These are phyloP conservation scores for Acanthornis magna DNA, from an alignment of 2,797 vertebrate genomes.

Conservation along the genomic window DNA sequence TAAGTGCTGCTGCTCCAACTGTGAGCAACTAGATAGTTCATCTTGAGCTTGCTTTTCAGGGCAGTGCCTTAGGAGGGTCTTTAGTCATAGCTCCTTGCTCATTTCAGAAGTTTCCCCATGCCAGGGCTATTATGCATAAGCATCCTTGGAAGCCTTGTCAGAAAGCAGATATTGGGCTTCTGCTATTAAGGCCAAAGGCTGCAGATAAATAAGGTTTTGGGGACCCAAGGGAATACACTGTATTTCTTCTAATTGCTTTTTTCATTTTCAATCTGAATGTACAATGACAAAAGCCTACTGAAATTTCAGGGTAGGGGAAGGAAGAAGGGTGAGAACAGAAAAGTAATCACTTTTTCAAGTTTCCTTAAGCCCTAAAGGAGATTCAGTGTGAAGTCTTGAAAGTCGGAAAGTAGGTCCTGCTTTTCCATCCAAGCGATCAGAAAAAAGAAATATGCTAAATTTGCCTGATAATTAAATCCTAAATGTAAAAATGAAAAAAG, in stretches of 20 bases:
- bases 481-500: background rate
- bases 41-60: background rate
- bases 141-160: background rate
- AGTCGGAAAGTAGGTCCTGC: background rate
- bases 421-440: background rate
- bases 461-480: background rate
- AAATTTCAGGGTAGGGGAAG: constrained; percentile 2
- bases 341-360: constrained; percentile 1
- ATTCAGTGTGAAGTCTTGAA: background rate
- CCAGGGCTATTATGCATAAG: background rate
- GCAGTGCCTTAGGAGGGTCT: constrained; percentile 16
- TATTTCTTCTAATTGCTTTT: constrained; percentile 34
- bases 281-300: background rate
- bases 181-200: constrained; percentile 5
- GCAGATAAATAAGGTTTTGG: background rate
- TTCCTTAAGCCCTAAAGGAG: background rate
- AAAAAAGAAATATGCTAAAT: background rate
- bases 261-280: background rate
- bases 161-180: background rate
- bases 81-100: constrained; percentile 12
- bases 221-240: background rate
- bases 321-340: background rate
- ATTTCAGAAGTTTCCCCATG: background rate
- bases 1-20: background rate
- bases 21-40: background rate